A percentile compares a stretch with the other conserved stretches of the same genome.
Evolutionary conservation across 2,888 invertebrate species (phyloP).

Genomic region (Prenolepis imparis): DNA sequence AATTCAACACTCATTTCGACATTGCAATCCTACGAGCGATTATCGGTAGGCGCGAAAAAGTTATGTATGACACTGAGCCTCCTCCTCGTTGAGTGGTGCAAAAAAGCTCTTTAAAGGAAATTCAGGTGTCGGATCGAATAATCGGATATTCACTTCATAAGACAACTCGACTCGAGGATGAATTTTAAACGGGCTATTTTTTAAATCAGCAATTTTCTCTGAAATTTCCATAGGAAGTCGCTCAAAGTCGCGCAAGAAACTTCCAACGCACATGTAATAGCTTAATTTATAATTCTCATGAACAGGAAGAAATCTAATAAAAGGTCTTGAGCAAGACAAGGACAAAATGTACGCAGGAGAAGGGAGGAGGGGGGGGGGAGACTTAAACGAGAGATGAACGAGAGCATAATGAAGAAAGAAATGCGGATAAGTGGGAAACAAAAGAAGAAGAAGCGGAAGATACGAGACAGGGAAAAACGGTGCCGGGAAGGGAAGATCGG

Average conservation of each 20-base stretch:
- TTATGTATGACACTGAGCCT: constrained; percentile 52
- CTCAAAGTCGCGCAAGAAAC: constrained; percentile 67
- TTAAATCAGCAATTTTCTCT: constrained; percentile 62
- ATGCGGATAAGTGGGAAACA: constrained; percentile 27
- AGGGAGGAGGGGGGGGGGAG: not conserved
- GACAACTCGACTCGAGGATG: constrained; percentile 57
- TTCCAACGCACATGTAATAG: constrained; percentile 82
- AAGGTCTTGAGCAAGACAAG: constrained; percentile 61
- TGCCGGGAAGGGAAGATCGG: constrained; percentile 43
- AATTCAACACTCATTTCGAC: constrained; percentile 66
- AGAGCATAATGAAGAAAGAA: not conserved
- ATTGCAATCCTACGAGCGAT: constrained; percentile 63
- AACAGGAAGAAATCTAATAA: constrained; percentile 71
- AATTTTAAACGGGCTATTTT: constrained; percentile 63
- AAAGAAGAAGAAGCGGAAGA: constrained; percentile 56
- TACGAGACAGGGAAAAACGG: constrained; percentile 57
- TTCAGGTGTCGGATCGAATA: constrained; percentile 73
- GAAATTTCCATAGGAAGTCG: constrained; percentile 64
- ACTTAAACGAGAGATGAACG: not conserved
- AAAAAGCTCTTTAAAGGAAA: constrained; percentile 64
- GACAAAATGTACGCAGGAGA: constrained; percentile 42
- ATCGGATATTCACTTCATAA: constrained; percentile 50
- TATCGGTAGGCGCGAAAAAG: constrained; percentile 73
- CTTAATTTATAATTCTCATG: constrained; percentile 85
- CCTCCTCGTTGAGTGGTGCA: constrained; percentile 28